These are phyloP conservation scores for Baryphthengus martii DNA, from an alignment of 2,113 vertebrate species.

Conservation along the genomic window DNA sequence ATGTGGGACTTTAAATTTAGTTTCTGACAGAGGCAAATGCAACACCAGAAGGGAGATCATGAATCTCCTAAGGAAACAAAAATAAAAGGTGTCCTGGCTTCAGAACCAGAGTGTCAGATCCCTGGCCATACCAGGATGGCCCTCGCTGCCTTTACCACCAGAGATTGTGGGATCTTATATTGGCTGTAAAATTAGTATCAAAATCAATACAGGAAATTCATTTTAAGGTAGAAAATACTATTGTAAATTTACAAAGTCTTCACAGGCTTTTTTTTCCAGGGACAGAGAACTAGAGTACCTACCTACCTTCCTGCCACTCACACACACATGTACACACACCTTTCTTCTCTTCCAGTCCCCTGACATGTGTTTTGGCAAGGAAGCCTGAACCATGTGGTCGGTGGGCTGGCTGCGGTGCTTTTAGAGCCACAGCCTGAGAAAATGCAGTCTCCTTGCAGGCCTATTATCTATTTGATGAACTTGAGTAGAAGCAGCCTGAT, in stretches of 20 bases:
- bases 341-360: neutral
- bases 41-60: accelerated
- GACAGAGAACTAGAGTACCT: neutral
- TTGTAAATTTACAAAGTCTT: neutral
- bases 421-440: neutral
- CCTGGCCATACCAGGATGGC: neutral
- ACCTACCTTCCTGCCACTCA: accelerated
- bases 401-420: accelerated
- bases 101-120: neutral
- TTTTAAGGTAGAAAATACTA: neutral
- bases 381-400: neutral
- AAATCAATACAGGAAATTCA: neutral
- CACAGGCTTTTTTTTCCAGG: neutral
- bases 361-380: neutral
- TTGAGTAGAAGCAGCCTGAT: neutral
- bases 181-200: neutral
- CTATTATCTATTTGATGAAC: neutral
- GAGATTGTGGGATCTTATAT: neutral
- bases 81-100: neutral
- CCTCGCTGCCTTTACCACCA: neutral
- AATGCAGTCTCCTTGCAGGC: neutral
- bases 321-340: accelerated
- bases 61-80: neutral
- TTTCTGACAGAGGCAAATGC: neutral
- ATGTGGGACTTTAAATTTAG: neutral